Evolutionary conservation across 2,888 invertebrate genomes (phyloP), one percentile per base, ranked within the genome.

Genomic region (Disparrhopalites patrizii): DNA sequence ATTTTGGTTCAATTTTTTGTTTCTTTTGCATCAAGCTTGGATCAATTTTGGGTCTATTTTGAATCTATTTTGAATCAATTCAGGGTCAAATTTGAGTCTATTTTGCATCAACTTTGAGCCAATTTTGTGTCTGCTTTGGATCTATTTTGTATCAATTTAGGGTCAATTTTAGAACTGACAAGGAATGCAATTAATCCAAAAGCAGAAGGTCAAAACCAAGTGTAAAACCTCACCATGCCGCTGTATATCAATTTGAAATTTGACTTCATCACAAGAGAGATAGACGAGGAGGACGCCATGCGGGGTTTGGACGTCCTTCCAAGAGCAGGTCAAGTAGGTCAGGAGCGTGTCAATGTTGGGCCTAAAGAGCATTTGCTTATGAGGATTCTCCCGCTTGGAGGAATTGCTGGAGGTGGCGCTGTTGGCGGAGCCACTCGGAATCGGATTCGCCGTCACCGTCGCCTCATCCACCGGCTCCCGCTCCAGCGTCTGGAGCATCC

Each of bases 301-400:
- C 3, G 89, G 86, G 27, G 33, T 36, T 10, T 94, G 92, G 75
- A 97, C 83, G 81, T 97, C 96, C 79, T 93, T 93, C 81, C 93
- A 93, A 69, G 93, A 91, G 66, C 82, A 91, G 67, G 91, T 89
- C 76, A 97, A 84, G 81, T 95, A 96, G 70, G 95, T 91, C 79
- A 95, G 85, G 66, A 96, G 20, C 4, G 51, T 57, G 52, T 90
- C 91, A 76, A 94, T 88, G 58, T 93, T 91, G 65, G 97, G 97
- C 80, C 93, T 94, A 82, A 93, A 97, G 76, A 97, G 84, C 76
- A 97, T 84, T 82, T 94, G 95, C 82, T 97, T 97, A 83, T 96
- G 96, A 47, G 96, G 96, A 82, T 96, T 97, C 80, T 92, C 91
- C 77, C 91, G 82, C 79, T 87, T 85, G 13, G 50, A 18, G 33